A percentile compares a stretch with the other conserved stretches of the same genome.
phyloP scores from a whole-genome alignment of 2,113 vertebrate genomes.

The Nibea albiflora region DNA sequence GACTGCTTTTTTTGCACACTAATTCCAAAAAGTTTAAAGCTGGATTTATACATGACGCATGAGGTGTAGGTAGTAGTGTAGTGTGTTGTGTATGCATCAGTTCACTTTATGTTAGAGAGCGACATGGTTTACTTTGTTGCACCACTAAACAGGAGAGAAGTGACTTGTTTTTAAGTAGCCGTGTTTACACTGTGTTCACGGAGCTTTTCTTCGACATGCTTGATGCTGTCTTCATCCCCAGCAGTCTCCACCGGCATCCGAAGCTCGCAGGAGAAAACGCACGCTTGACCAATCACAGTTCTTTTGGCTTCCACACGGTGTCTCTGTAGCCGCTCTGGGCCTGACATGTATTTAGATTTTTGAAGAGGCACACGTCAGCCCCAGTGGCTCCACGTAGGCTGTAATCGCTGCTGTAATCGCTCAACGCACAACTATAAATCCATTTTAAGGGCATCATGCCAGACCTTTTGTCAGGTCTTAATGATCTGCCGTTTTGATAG shows the following conservation, averaged over 20 bases:
- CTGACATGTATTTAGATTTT: background rate
- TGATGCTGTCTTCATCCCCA: background rate
- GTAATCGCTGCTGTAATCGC: background rate
- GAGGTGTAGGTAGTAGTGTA: too few species aligned
- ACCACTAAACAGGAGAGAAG: too few species aligned
- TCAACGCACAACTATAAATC: background rate
- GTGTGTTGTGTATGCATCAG: background rate
- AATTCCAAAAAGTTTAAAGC: too few species aligned
- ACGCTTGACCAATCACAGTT: slow-evolving; percentile 9
- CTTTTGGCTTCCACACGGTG: slow-evolving; percentile 25
- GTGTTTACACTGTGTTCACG: background rate
- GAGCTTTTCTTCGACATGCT: background rate
- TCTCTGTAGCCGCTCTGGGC: slow-evolving; percentile 3
- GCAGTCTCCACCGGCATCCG: background rate
- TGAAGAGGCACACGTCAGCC: slow-evolving; percentile 23
- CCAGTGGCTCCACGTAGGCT: background rate
- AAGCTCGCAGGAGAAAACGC: background rate
- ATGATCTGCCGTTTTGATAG: background rate
- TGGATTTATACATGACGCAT: too few species aligned
- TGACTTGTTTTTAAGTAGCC: background rate
- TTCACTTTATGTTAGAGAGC: background rate
- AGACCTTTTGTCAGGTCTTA: too few species aligned
- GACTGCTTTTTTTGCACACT: background rate
- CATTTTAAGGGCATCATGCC: background rate
- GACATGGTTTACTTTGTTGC: background rate